Base-by-base conservation (phyloP, 2,888 invertebrate genomes). In the Epistrophe grossulariae region DNA sequence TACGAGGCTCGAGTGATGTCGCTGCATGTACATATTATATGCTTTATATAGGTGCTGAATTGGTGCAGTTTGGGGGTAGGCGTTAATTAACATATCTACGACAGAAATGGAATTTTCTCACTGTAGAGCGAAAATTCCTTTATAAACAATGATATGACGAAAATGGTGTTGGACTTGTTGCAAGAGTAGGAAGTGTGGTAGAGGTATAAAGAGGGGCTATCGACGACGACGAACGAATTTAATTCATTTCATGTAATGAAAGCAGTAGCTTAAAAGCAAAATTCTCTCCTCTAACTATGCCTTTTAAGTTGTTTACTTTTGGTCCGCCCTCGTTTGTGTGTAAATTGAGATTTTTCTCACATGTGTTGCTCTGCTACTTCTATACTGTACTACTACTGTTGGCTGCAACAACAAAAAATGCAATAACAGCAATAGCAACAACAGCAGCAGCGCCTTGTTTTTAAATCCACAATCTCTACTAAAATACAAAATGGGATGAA, bases 71-170 rank as follows among this genome's bases (percentile, higher is more conserved):
- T 15, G 13, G 50, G 50, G 72, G 59, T 45, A 83, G 83, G 87
- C 76, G 83, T 83, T 87, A 87, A 87, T 87, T 87, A 87, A 87
- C 87, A 87, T 87, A 87, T 87, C 87, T 68, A 83, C 83, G 87
- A 87, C 79, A 83, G 87, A 87, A 87, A 87, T 83, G 87, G 83
- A 87, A 79, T 87, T 87, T 87, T 87, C 79, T 83, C 83, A 79
- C 83, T 79, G 71, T 48, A 74, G 60, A 74, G 74, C 52, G 66
- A 87, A 76, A 83, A 83, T 87, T 79, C 79, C 83, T 87, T 83
- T 79, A 87, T 79, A 87, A 87, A 87, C 87, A 87, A 87, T 87
- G 87, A 76, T 59, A 87, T 87, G 87, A 87, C 79, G 87, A 87
- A 87, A 87, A 83, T 72, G 87, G 72, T 83, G 83, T 76, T 79